Base-by-base conservation (phyloP, 2,113 vertebrate genomes). In the Emydura subglobosa region DNA sequence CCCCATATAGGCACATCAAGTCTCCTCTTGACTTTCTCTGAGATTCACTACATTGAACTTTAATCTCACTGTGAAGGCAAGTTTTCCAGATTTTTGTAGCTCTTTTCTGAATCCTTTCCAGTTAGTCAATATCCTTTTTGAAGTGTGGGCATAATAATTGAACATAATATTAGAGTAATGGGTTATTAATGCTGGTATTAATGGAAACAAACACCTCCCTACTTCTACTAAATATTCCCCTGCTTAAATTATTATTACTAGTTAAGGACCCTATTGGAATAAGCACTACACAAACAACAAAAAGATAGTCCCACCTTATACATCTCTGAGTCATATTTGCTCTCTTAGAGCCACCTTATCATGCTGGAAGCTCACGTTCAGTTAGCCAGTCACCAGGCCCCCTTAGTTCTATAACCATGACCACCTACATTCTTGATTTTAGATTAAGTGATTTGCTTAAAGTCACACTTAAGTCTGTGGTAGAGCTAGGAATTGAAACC, bases 381-480 rank as follows among this genome's bases (percentile, higher is more conserved):
- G 25, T 1, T 51, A 49, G 10, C 7, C 22, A n/a, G 19, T 22
- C 10, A 11, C 50, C 53, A 44, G 34, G 44, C 85, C 7, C 6
- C 16, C 68, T 81, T 17, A 53, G 31, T 53, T 34, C 14, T 72
- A n/a, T 21, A 72, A 72, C 7, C 65, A n/a, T 68, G 34, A 29
- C 85, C 83, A 10, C 53, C 29, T 11, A 31, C 0, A 0, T 22
- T 7, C 2, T 51, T 24, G 42, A 94, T 54, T 39, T 42, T 11
- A 51, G 9, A 55, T 44, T 82, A 49, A 86, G 49, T 51, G 59
- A 78, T 1, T 54, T 87, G 17, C 25, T 17, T 50, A 3, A 6
- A 6, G 76, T 57, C 25, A 55, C 2, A 25, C 21, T 12, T 13
- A 68, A 5, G 27, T 59, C 27, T 59, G 10, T 59, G 7, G 53